Evolutionary conservation across 2,113 vertebrate genomes (phyloP), one percentile per base, ranked within the genome.

Genomic region (Dromaius novaehollandiae): DNA sequence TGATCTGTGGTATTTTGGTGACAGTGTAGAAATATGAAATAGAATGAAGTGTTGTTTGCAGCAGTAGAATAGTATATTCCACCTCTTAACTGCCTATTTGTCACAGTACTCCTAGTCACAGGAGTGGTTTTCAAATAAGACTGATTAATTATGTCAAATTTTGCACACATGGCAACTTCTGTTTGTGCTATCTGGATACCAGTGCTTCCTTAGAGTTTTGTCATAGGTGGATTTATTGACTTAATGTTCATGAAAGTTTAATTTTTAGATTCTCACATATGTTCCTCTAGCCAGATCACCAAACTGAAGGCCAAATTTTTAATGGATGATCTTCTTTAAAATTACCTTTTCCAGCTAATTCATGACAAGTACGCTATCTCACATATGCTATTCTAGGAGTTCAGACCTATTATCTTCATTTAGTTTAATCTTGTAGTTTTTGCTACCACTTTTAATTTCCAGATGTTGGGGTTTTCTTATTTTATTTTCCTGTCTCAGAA

Each of bases 341-440:
- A 85, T 85, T 84, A 34, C 34, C 61, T 88, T 96, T 89, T 40
- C 44, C 28, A 81, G 26, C 64, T 94, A 86, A 82, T 92, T 69
- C 15, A 12, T 60, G 2, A 2, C 30, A 64, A 86, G 63, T 61
- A 84, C 58, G 24, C 91, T 88, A 48, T 34, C 14, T 93, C 46
- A 32, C 63, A 78, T 42, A 51, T 90, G 82, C 38, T 71, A 11
- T 83, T 77, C 65, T 86, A 18, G 22, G 46, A 51, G 38, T 95
- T 94, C 58, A 83, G 36, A 89, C 16, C 55, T 70, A n/a, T 87
- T 94, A 51, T 78, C 68, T 89, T 91, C 93, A 78, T 93, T 96
- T 89, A 88, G 89, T 70, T 64, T 60, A 82, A 86, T 87, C 32
- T 32, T 88, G 19, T 28, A 42, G 21, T 30, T 88, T 94, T 89